These are phyloP conservation scores for Caenorhabditis panamensis DNA, from an alignment of 2,888 invertebrate genomes.

Conservation along the genomic window DNA sequence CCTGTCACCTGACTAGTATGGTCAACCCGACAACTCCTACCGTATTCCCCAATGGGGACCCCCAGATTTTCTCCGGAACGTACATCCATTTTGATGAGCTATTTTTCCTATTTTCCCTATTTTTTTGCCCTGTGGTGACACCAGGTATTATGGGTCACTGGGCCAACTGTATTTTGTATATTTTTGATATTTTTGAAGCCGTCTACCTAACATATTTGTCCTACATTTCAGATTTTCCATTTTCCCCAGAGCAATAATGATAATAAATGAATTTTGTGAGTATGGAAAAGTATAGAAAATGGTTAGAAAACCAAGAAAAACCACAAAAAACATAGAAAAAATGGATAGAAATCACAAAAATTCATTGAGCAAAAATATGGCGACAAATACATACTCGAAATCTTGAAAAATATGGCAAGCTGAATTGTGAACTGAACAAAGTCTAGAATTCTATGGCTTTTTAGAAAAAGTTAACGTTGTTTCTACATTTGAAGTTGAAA, in stretches of 20 bases:
- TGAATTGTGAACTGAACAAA: slow-evolving; percentile 20
- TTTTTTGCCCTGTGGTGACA: background rate
- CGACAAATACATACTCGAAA: background rate
- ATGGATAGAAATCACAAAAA: background rate
- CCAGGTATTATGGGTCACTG: slow-evolving; percentile 49
- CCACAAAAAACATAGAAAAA: background rate
- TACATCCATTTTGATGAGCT: slow-evolving; percentile 52
- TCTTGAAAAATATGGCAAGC: slow-evolving; percentile 37
- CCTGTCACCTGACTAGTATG: slow-evolving; percentile 45
- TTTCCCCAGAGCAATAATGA: background rate
- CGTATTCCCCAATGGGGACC: slow-evolving; percentile 69
- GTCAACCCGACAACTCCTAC: slow-evolving; percentile 35
- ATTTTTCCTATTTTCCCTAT: background rate
- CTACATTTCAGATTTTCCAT: background rate
- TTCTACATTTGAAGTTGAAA: too few relatives aligned
- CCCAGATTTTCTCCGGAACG: background rate
- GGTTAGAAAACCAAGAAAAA: background rate
- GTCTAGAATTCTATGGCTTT: background rate
- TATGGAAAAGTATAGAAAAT: background rate
- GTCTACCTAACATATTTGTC: too few relatives aligned
- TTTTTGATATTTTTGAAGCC: slow-evolving; percentile 14
- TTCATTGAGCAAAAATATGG: slow-evolving; percentile 12
- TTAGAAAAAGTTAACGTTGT: background rate
- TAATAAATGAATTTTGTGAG: background rate
- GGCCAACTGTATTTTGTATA: background rate